Evolutionary conservation across 2,113 vertebrate genomes (phyloP), one percentile per base, ranked within the genome.

Genomic region (Brachypodius melanocephalos): DNA sequence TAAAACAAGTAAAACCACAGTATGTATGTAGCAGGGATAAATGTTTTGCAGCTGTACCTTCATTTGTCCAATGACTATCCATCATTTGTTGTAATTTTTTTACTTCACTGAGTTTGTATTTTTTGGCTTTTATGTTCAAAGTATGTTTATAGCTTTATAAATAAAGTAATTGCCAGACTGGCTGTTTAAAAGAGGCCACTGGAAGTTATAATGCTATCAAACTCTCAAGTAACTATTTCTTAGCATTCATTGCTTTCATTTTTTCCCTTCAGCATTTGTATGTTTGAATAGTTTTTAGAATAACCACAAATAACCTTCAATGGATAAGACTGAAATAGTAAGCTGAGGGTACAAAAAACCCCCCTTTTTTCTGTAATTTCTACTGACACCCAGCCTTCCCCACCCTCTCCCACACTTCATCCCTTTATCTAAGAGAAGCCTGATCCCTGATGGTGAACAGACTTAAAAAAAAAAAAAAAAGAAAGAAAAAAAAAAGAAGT

Each of bases 91-190:
- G 85, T 95, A 85, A 86, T 95, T 97, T 96, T 97, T 88, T 95
- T 93, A 95, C 69, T 94, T 87, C 51, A 89, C 10, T 54, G 67
- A 91, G 93, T 97, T 97, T 97, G 85, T 95, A 93, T 90, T 95
- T 96, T 97, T 95, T 95, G 80, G 89, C 95, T 96, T 97, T 97
- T 95, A 93, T 95, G 80, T 97, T 97, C 93, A 89, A 96, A 97
- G 89, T 92, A 93, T 97, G 96, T 97, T 97, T 96, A 97, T 96
- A 96, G 96, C 96, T 96, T 97, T 97, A 97, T 97, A 97, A 97
- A 97, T 96, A 97, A 97, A 97, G 87, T 96, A 88, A 94, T 95
- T 97, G 93, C 91, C 94, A 97, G 94, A 80, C 34, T 92, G 77
- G 95, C 94, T 95, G 25, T 92, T 97, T 89, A 94, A 85, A 96